Conservation (phyloP, 92 coral and sea anemone genomes). For the Heteractis magnifica region DNA sequence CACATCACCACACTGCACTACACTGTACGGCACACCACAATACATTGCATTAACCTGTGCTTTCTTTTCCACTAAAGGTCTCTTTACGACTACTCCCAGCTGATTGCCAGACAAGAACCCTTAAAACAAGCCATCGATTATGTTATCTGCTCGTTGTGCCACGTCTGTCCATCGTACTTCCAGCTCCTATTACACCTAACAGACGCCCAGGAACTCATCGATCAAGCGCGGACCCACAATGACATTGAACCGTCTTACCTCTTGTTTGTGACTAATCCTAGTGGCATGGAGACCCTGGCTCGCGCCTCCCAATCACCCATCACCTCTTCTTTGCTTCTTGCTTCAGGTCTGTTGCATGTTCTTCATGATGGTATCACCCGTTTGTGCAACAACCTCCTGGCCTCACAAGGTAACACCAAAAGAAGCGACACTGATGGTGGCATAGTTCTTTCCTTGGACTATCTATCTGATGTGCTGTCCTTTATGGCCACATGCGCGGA, state of each 20-base stretch:
- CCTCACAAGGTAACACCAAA: background rate
- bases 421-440: background rate
- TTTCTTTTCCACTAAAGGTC: constrained; percentile 43
- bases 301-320: constrained; percentile 59
- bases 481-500: constrained; percentile 73
- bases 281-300: constrained; percentile 65
- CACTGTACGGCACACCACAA: background rate
- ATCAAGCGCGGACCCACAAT: constrained; percentile 40
- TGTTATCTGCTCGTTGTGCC: constrained; percentile 74
- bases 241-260: constrained; percentile 15
- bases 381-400: constrained; percentile 46
- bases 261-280: constrained; percentile 40
- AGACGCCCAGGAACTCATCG: constrained; percentile 55
- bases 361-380: constrained; percentile 51
- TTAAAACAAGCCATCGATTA: constrained; percentile 82
- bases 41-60: background rate
- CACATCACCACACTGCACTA: background rate
- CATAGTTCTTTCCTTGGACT: constrained; percentile 18
- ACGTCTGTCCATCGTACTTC: constrained; percentile 63
- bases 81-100: constrained; percentile 77
- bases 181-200: constrained; percentile 66
- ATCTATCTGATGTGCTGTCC: constrained; percentile 62
- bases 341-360: constrained; percentile 66
- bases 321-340: constrained; percentile 58
- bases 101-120: constrained; percentile 48